Base-by-base conservation (phyloP, 2,888 invertebrate genomes). In the Caradrina clavipalpis region DNA sequence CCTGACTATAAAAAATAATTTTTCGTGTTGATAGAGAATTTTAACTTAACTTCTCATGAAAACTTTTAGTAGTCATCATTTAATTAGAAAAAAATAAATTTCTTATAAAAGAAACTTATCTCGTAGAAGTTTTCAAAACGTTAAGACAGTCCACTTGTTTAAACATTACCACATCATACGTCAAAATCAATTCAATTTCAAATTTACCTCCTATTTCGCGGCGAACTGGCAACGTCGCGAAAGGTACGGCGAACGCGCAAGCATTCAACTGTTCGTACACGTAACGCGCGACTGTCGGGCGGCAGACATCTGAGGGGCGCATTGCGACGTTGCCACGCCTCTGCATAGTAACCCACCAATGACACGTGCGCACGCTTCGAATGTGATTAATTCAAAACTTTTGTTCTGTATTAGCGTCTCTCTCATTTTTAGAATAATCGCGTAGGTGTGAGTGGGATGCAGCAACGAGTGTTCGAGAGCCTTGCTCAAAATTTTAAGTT, bases 251-350 rank as follows among this genome's bases (percentile, higher is more conserved):
- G 88, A 92, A 92, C 87, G 85, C 90, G 91, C 92, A 93, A 93
- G 94, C 92, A 94, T 95, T 94, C 94, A 94, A 94, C 95, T 95
- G 95, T 94, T 94, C 89, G 92, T 89, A 91, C 89, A 89, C 90
- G 88, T 87, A 89, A 89, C 93, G 89, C 93, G 92, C 91, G 86
- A 94, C 95, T 95, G 94, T 88, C 89, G 84, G 87, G 85, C 88
- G 89, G 89, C 89, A 77, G 92, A 92, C 92, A 90, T 92, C 92
- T 91, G 92, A 91, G 90, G 92, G 90, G 89, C 91, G 89, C 88
- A 81, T 86, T 87, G 92, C 89, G 88, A 81, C 86, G 90, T 84
- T 83, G 91, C 92, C 93, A 93, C 95, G 95, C 95, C 95, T 91
- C 82, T 89, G 85, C 82, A 80, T 70, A 60, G 51, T 61, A 73